Base-by-base conservation (phyloP, 2,797 vertebrate genomes). In the Acomys russatus region DNA sequence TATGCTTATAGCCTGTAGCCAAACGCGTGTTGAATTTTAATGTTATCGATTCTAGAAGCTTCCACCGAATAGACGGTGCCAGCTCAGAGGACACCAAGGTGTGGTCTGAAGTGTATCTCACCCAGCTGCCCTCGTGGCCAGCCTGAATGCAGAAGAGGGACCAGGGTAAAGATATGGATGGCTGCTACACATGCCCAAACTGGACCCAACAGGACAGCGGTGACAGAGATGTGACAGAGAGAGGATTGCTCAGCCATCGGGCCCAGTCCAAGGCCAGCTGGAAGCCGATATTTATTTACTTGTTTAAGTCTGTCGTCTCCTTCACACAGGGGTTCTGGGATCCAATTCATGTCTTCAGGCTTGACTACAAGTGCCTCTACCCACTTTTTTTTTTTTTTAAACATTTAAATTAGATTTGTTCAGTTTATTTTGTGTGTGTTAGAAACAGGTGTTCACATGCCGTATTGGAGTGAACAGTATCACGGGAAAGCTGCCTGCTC, bases 71-170 rank as follows among this genome's bases (percentile, higher is more conserved):
- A 44, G 44, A 44, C 44, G 44, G 0, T 1, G 4, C 33, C 5
- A 25, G 85, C 74, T 23, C 56, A n/a, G 20, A 74, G 68, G 23
- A 10, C 8, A 0, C 44, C 9, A 9, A 1, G 22, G 22, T 22
- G 17, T 35, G 23, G n/a, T 30, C 73, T 61, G 49, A 2, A 0
- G 54, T 2, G 8, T 0, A 0, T n/a, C 10, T 3, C 7, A 28
- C 20, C 38, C 56, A 3, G 11, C 54, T 89, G 71, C 85, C 87
- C 61, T 56, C 71, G 54, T 12, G 66, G 18, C 22, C 17, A 4
- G 35, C 51, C 17, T 33, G 22, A 33, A 12, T 23, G 20, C 3
- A 82, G 20, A 30, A 33, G 10, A 4, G 17, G 38, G 1, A 18
- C 8, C 22, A 23, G 25, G 71, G 14, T 17, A 14, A 74, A 49